Conservation (phyloP, 2,888 invertebrate species). For the Cephalotes varians region DNA sequence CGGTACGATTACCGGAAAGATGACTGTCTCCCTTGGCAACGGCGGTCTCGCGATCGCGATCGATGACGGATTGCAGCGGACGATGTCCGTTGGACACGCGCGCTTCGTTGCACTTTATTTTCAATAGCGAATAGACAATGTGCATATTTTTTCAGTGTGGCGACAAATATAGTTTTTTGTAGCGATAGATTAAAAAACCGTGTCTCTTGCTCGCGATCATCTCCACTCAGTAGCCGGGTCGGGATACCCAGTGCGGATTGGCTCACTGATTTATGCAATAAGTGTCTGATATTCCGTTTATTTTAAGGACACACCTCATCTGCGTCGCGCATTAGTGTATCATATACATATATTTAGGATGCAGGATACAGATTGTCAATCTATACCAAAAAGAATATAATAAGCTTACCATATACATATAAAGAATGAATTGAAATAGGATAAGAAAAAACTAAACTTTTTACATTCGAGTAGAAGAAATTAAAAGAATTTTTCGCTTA, state of each 20-base stretch:
- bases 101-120: conserved; percentile 33
- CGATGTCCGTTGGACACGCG: background rate
- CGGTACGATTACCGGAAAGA: background rate
- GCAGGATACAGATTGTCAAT: conserved; percentile 61
- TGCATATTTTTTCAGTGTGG: conserved; percentile 21
- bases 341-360: conserved; percentile 62
- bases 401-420: conserved; percentile 12
- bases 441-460: too few species aligned
- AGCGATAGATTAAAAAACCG: conserved; percentile 29
- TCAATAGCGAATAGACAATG: conserved; percentile 15
- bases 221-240: background rate
- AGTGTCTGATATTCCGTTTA: conserved; percentile 72
- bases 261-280: conserved; percentile 78
- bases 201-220: conserved; percentile 32
- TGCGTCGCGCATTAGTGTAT: conserved; percentile 49
- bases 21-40: background rate
- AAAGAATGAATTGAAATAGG: background rate
- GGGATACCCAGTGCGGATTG: conserved; percentile 30
- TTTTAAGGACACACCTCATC: conserved; percentile 63
- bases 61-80: background rate
- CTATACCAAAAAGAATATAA: conserved; percentile 70
- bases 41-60: conserved; percentile 14
- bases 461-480: too few species aligned
- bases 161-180: conserved; percentile 25
- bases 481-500: too few species aligned